Percentiles rank a stretch among this genome's conserved stretches.
These are phyloP conservation scores for Cynopterus sphinx DNA, from an alignment of 2,797 vertebrate species.

Conservation along the genomic window DNA sequence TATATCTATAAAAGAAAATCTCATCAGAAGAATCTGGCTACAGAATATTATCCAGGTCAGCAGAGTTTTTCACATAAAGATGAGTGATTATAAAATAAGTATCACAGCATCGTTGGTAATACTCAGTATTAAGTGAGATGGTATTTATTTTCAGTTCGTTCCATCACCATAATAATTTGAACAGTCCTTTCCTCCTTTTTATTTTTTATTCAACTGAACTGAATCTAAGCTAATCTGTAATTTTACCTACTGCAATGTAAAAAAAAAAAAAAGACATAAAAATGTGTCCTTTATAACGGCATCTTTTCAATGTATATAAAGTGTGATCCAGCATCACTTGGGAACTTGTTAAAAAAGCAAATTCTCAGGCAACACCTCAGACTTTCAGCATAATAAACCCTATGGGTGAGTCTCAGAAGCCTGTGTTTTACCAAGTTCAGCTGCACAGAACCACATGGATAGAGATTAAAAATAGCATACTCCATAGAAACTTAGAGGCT, in stretches of 20 bases:
- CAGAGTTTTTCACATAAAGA: neutral
- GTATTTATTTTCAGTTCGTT: slow-evolving; percentile 17
- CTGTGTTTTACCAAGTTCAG: neutral
- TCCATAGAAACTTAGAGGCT: neutral
- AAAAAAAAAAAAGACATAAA: neutral
- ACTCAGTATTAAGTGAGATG: slow-evolving; percentile 33
- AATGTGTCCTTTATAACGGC: neutral
- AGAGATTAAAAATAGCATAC: neutral
- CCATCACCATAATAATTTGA: slow-evolving; percentile 14
- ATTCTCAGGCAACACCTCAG: neutral
- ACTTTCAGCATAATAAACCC: neutral
- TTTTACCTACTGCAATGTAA: neutral
- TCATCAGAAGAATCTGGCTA: neutral
- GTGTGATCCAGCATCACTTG: neutral
- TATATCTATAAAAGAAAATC: neutral
- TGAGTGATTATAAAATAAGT: slow-evolving; percentile 25
- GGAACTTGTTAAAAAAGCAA: neutral
- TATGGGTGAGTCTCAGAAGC: neutral
- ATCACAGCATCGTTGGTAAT: neutral
- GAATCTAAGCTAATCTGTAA: neutral
- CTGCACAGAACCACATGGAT: neutral
- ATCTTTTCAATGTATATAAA: neutral
- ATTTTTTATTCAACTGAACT: neutral
- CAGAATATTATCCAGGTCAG: neutral
- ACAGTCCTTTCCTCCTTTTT: neutral